Evolutionary conservation across 2,888 invertebrate species (phyloP).

Genomic region (Tipula lateralis): DNA sequence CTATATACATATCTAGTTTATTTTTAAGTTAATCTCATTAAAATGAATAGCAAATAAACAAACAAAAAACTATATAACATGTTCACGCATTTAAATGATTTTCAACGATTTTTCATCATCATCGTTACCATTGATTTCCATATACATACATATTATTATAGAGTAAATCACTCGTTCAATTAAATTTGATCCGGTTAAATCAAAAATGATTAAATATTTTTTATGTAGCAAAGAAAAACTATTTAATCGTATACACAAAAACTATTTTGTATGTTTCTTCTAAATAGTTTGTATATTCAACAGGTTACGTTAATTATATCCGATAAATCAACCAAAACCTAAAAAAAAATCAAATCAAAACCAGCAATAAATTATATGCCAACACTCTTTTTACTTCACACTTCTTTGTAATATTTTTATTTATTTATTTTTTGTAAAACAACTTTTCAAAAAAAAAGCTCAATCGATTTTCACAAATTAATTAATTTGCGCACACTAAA

Average conservation of each 20-base stretch:
- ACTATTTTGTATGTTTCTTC: not conserved
- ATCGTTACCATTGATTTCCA: not conserved
- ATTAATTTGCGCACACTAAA: not conserved
- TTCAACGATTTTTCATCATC: not conserved
- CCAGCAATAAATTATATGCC: not conserved
- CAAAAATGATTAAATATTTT: not conserved
- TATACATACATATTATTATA: not conserved
- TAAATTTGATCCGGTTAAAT: not conserved
- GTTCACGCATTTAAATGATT: not conserved
- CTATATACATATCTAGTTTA: not conserved
- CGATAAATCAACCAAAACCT: conserved; percentile 2
- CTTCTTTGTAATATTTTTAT: not conserved
- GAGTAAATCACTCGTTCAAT: not conserved
- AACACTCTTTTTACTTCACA: not conserved
- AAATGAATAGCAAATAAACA: not conserved
- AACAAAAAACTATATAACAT: not conserved
- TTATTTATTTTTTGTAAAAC: not conserved
- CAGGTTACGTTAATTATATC: conserved; percentile 4
- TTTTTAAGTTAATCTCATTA: conserved; percentile 16
- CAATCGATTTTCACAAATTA: not conserved
- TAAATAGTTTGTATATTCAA: not conserved
- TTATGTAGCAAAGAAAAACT: not conserved
- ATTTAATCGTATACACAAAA: not conserved
- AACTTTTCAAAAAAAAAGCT: not conserved
- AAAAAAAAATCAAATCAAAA: not conserved